Conservation (phyloP, 2,113 vertebrate genomes). For the Zootoca vivipara region DNA sequence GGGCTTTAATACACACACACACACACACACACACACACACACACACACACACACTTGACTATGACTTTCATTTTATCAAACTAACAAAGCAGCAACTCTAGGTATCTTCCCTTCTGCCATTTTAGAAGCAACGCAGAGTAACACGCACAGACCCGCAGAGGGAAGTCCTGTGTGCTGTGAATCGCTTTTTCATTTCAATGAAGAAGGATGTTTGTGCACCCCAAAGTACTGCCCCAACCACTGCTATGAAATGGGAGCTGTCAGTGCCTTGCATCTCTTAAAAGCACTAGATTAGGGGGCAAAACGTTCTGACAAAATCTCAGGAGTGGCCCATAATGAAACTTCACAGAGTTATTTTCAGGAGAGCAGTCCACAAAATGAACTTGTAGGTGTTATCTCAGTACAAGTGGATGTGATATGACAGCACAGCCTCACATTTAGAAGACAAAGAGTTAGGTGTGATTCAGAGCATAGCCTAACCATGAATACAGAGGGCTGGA, state of each 20-base stretch:
- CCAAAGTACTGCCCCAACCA: not conserved
- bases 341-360: not conserved
- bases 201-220: not conserved
- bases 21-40: too few relatives aligned
- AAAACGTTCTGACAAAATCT: not conserved
- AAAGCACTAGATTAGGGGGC: not conserved
- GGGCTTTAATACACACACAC: too few relatives aligned
- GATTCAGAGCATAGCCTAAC: conserved; percentile 4
- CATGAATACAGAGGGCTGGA: not conserved
- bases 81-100: not conserved
- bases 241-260: not conserved
- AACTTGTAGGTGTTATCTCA: conserved; percentile 12
- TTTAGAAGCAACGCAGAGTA: not conserved
- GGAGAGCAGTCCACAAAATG: not conserved
- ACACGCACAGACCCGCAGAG: not conserved
- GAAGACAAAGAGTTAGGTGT: not conserved
- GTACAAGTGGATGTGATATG: not conserved
- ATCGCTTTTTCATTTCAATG: not conserved
- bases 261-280: not conserved
- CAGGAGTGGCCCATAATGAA: not conserved
- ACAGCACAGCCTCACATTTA: conserved; percentile 3
- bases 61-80: not conserved
- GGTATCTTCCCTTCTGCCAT: not conserved
- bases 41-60: too few relatives aligned
- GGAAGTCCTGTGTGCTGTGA: not conserved